Evolutionary conservation across 92 coral and sea anemone species (phyloP).

Genomic region (Parazoanthus darwini): DNA sequence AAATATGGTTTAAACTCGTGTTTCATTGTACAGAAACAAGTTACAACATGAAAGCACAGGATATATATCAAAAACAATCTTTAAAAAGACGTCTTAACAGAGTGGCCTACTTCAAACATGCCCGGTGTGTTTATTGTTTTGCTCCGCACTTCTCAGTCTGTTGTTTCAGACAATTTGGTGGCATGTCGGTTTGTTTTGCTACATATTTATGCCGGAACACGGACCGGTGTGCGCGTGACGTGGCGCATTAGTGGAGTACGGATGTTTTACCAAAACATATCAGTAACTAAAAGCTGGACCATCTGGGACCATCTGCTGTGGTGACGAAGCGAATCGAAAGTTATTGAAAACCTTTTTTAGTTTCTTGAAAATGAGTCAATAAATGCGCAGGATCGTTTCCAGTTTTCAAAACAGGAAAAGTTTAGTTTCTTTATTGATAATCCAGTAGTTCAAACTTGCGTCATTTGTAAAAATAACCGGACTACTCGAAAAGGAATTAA

Average conservation of each 20-base stretch:
- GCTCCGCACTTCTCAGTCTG: conserved; percentile 12
- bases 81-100: conserved; percentile 34
- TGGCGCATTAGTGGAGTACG: conserved; percentile 10
- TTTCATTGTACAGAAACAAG: conserved; percentile 2
- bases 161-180: conserved; percentile 6
- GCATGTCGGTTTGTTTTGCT: conserved; percentile 34
- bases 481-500: background rate
- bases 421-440: background rate
- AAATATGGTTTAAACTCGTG: conserved; percentile 20
- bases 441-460: background rate
- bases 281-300: background rate
- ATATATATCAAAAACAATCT: conserved; percentile 29
- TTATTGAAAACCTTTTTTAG: background rate
- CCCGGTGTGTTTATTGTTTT: conserved; percentile 42
- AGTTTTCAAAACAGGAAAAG: background rate
- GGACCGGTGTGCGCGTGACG: background rate
- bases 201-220: background rate
- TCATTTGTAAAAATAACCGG: background rate
- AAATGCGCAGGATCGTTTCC: background rate
- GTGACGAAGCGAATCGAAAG: conserved; percentile 7
- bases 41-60: conserved; percentile 23
- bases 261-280: conserved; percentile 23
- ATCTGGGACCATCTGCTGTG: background rate
- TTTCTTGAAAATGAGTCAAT: background rate
- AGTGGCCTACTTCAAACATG: conserved; percentile 40